These are phyloP conservation scores for Crax fasciolata DNA, from an alignment of 2,797 vertebrate species.

Conservation along the genomic window DNA sequence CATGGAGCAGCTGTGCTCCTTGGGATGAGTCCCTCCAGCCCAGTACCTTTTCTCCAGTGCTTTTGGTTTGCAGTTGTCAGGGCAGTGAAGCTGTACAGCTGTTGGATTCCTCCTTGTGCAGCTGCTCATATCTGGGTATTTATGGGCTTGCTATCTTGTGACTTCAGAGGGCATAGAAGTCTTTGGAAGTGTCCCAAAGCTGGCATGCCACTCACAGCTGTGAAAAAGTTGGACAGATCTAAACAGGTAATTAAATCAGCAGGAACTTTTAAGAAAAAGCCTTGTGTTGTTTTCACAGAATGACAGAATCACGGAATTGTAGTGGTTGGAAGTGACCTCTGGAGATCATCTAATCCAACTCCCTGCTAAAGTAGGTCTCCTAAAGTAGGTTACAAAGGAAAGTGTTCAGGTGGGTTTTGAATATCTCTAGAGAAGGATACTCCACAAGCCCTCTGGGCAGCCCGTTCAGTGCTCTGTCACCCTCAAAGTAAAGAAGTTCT, in stretches of 20 bases:
- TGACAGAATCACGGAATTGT: not conserved
- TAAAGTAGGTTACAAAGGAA: not conserved
- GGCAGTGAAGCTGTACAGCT: slow-evolving; percentile 44
- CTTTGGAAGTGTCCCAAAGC: slow-evolving; percentile 36
- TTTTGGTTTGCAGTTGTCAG: slow-evolving; percentile 30
- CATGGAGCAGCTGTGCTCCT: not conserved
- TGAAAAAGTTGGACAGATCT: not conserved
- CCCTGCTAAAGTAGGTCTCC: not conserved
- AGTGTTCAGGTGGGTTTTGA: not conserved
- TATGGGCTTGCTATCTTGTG: not conserved
- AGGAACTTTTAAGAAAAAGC: not conserved
- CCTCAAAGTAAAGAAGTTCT: not conserved
- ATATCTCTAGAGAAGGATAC: not conserved
- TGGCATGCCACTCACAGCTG: not conserved
- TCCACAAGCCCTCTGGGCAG: not conserved
- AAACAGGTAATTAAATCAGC: not conserved
- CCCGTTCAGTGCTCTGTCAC: not conserved
- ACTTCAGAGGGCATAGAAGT: not conserved
- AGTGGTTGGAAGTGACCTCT: not conserved
- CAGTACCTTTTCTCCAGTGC: not conserved
- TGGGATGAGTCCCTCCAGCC: not conserved
- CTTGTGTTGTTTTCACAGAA: not conserved
- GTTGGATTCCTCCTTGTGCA: slow-evolving; percentile 48
- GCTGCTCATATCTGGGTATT: slow-evolving; percentile 42
- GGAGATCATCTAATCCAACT: not conserved